These are phyloP conservation scores for Heliconius nattereri DNA, from an alignment of 1,140 invertebrate species.

Conservation along the genomic window DNA sequence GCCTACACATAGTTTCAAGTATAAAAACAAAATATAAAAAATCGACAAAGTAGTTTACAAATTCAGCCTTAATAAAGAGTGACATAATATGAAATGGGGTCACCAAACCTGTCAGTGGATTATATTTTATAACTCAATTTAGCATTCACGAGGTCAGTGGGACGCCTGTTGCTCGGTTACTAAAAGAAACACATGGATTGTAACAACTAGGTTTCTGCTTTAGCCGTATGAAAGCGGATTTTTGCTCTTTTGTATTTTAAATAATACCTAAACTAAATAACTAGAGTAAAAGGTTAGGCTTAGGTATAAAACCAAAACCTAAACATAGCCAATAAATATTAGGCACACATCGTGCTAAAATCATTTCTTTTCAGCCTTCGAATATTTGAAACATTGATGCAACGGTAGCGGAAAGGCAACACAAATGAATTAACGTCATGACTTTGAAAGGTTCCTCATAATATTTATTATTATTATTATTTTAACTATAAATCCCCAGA, in stretches of 20 bases:
- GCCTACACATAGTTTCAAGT: background rate
- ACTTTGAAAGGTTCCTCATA: no score
- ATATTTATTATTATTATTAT: no score
- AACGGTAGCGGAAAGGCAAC: no score
- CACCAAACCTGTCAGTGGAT: slow-evolving; percentile 14
- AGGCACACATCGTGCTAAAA: no score
- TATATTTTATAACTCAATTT: slow-evolving; percentile 22
- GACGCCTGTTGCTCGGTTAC: slow-evolving; percentile 12
- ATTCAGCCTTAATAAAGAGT: background rate
- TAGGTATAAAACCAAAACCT: no score
- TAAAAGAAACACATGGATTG: slow-evolving; percentile 4
- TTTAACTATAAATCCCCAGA: no score
- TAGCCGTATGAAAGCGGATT: background rate
- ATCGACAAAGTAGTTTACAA: background rate
- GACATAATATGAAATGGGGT: background rate
- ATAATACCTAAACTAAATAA: no score
- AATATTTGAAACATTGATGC: no score
- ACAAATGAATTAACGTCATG: no score
- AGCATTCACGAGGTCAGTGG: slow-evolving; percentile 14
- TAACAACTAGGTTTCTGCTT: background rate
- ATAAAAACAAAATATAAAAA: background rate
- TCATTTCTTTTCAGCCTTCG: no score
- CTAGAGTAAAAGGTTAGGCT: no score
- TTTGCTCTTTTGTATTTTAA: background rate
- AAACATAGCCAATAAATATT: no score